Evolutionary conservation across 1,140 invertebrate genomes (phyloP).

Genomic region (Solenopsis fugax): DNA sequence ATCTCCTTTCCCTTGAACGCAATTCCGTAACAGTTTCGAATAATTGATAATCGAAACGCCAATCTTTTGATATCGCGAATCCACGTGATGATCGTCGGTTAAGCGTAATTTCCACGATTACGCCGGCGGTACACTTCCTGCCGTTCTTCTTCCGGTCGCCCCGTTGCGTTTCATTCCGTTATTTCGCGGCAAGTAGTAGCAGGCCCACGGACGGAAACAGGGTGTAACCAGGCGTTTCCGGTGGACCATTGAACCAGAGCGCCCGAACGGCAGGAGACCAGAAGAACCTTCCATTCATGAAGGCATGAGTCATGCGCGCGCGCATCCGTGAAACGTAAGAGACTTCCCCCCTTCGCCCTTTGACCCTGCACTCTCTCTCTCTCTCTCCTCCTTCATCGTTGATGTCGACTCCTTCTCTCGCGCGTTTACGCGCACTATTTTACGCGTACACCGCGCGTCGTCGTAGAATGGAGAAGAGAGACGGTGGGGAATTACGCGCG

Average conservation of each 20-base stretch:
- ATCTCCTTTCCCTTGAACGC: background rate
- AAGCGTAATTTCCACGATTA: constrained; percentile 39
- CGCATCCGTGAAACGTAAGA: constrained; percentile 55
- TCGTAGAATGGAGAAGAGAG: background rate
- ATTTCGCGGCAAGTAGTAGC: constrained; percentile 44
- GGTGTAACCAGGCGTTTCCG: constrained; percentile 83
- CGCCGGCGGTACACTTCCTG: constrained; percentile 15
- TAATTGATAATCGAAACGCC: background rate
- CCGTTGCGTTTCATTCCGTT: constrained; percentile 49
- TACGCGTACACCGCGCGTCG: constrained; percentile 12
- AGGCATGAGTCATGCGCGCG: constrained; percentile 80
- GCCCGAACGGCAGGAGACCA: constrained; percentile 76
- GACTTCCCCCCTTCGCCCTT: background rate
- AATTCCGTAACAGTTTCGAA: background rate
- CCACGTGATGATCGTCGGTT: constrained; percentile 25
- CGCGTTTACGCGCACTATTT: constrained; percentile 16
- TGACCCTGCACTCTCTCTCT: constrained; percentile 33
- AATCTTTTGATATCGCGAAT: background rate
- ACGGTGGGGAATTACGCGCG: background rate
- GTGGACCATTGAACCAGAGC: constrained; percentile 82
- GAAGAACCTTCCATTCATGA: constrained; percentile 82
- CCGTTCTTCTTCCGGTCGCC: constrained; percentile 53
- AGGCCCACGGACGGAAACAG: constrained; percentile 78
- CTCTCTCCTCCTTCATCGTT: background rate
- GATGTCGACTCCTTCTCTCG: constrained; percentile 31